Evolutionary conservation across 2,888 invertebrate genomes (phyloP).

Genomic region (Standfussiana lucernea): DNA sequence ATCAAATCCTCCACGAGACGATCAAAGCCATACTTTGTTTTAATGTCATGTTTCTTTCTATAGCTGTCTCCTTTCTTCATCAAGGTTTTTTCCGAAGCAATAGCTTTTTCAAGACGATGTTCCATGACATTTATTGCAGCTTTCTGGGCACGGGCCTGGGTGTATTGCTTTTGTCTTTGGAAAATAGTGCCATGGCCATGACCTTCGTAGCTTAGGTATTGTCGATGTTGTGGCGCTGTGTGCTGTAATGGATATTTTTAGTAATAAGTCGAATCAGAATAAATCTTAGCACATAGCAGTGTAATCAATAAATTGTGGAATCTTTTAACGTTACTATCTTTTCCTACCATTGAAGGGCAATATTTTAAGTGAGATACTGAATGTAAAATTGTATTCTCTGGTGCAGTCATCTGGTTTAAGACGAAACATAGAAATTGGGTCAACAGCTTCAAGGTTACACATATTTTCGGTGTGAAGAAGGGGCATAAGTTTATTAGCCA

Average conservation of each 20-base stretch:
- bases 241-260: conserved; percentile 88
- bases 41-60: conserved; percentile 92
- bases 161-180: conserved; percentile 95
- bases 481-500: background rate
- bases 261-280: background rate
- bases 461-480: too few species aligned
- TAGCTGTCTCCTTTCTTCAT: conserved; percentile 91
- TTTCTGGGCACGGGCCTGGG: conserved; percentile 92
- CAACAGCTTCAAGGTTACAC: too few species aligned
- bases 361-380: background rate
- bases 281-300: background rate
- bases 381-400: background rate
- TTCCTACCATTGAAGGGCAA: background rate
- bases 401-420: background rate
- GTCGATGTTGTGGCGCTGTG: conserved; percentile 96
- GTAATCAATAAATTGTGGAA: background rate
- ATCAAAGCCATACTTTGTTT: conserved; percentile 96
- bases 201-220: conserved; percentile 95
- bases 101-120: conserved; percentile 92
- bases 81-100: conserved; percentile 91
- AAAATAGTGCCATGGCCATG: conserved; percentile 94
- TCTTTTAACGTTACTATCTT: background rate
- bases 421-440: background rate
- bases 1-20: conserved; percentile 97
- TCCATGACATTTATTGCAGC: conserved; percentile 92